Base-by-base conservation (phyloP, 2,797 vertebrate species). In the Orientallactaga sibirica region DNA sequence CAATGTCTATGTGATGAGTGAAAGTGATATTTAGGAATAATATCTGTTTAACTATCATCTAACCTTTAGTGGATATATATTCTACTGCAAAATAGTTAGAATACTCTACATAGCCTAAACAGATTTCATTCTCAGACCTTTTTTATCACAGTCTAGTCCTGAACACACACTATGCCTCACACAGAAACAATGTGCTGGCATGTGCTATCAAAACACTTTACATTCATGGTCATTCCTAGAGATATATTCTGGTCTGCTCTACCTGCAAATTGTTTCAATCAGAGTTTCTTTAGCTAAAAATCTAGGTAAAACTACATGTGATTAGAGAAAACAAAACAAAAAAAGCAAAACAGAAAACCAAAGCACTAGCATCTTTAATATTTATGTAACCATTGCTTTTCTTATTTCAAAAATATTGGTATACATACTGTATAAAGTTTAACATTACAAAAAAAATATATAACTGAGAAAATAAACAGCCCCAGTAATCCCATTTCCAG, bases 391-490 rank as follows among this genome's bases (percentile, higher is more conserved):
- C n/a, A 37, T 88, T 88, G 29, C 55, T 80, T 90, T 68, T 77
- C 52, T 83, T 12, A 61, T 83, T 93, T 55, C 11, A 86, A 80
- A 96, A 62, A 14, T 73, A 88, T 83, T 73, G 5, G 7, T 73
- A 19, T 43, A 29, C 8, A 15, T 85, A 29, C 71, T 83, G 25
- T 16, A 70, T 82, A 76, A 55, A 43, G 79, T 62, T 73, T 67
- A 86, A 93, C 16, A 61, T 64, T 86, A 62, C 15, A 80, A 82
- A 67, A 64, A 95, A 64, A 95, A 68, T 79, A 43, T 25, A 2
- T 73, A 61, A 29, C 37, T 18, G 41, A 93, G 73, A 52, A 93
- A 94, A 92, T 80, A 11, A 80, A 48, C 80, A 64, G 62, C 29
- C 27, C 43, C 48, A 68, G 8, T 85, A 85, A 79, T 73, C 14